phyloP scores from a whole-genome alignment of 1,140 invertebrate species.

The Asbolus verrucosus region DNA sequence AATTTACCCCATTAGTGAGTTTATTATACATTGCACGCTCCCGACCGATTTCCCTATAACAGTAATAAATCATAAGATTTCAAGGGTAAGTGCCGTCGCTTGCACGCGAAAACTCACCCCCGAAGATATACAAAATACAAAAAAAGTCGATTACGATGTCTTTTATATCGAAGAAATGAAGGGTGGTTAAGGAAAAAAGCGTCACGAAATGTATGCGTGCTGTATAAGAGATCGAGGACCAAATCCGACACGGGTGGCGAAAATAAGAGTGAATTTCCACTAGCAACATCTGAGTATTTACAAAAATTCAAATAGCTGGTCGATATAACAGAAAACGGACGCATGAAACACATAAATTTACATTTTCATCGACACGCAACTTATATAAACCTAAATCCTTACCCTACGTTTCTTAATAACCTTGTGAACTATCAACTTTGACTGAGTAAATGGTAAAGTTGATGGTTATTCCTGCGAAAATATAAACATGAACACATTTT shows the following conservation, averaged over 20 bases:
- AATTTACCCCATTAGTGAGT: constrained; percentile 27
- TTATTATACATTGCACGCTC: constrained; percentile 38
- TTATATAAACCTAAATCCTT: constrained; percentile 22
- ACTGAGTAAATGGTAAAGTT: not conserved
- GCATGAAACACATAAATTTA: constrained; percentile 35
- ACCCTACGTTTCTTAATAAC: constrained; percentile 10
- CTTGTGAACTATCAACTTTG: constrained; percentile 20
- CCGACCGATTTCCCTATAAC: constrained; percentile 34
- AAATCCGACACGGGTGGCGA: too few species aligned
- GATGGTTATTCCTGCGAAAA: constrained; percentile 23
- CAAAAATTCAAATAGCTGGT: constrained; percentile 23
- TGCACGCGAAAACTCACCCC: not conserved
- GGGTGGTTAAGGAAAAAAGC: not conserved
- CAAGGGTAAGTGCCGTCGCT: not conserved
- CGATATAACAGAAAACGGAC: constrained; percentile 32
- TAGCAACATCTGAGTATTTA: constrained; percentile 36
- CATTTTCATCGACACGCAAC: constrained; percentile 35
- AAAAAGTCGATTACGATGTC: not conserved
- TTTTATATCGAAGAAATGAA: too few species aligned
- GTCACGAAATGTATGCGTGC: constrained; percentile 12
- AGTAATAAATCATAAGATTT: constrained; percentile 21
- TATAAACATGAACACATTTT: constrained; percentile 49
- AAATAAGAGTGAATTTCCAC: constrained; percentile 29
- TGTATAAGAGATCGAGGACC: not conserved
- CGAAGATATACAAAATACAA: constrained; percentile 20